Evolutionary conservation across 2,113 vertebrate genomes (phyloP), one percentile per base, ranked within the genome.

Genomic region (Rhinoptilus africanus): DNA sequence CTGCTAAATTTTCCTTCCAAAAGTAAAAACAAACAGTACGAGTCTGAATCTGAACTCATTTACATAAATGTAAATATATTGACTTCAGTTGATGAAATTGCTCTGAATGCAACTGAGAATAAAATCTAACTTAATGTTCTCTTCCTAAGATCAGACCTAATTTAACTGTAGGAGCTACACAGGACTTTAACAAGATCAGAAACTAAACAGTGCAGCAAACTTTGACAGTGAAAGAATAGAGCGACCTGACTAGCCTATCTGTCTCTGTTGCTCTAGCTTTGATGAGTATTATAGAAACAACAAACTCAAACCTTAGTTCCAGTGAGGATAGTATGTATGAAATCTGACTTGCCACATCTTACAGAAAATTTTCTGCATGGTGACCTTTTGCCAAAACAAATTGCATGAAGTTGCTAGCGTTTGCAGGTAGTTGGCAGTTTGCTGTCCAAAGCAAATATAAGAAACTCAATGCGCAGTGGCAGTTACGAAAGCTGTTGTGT

Each of bases 311-410:
- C 83, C 51, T 81, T 41, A 51, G 69, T 41, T 81, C 80, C 86
- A 78, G 47, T 53, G 67, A 92, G 93, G 71, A 81, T 81, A 85
- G 59, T 34, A 35, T 60, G 63, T 91, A 93, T 89, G 85, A 96
- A 97, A 93, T 94, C 85, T 86, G 93, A 97, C 93, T 96, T 96
- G 92, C 94, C 93, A 89, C 56, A 85, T 93, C 92, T 95, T 94
- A 96, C 77, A 89, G 88, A 94, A 97, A 53, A 95, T 94, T 94
- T 97, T 97, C 95, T 95, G 93, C 95, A 91, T 95, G 83, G 90
- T 92, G 94, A 96, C 94, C 95, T 93, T 97, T 97, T 95, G 94
- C 88, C 86, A 96, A 96, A 96, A 96, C 72, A 96, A 95, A 96
- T 89, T 78, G 88, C 72, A 86, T 78, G 56, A 96, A 96, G 84